phyloP scores from a whole-genome alignment of 2,113 vertebrate genomes.

The Scopus umbretta region DNA sequence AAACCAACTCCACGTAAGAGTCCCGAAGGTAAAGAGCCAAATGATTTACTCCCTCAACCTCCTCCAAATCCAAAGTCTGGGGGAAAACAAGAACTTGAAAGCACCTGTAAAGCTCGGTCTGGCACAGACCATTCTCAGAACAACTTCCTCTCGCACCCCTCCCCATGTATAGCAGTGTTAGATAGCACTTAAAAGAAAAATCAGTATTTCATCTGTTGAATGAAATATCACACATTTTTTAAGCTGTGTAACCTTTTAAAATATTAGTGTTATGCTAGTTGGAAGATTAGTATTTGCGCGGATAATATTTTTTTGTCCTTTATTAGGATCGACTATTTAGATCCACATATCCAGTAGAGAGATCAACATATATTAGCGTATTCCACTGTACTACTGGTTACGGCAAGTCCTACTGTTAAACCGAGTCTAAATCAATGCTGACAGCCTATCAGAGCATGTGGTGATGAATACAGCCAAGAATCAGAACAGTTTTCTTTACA shows the following conservation, averaged over 20 bases:
- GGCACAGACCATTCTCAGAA: not conserved
- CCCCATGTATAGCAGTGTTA: not conserved
- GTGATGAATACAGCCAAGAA: not conserved
- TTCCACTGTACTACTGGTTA: not conserved
- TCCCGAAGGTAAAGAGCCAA: not conserved
- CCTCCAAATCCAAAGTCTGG: not conserved
- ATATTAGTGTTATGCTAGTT: not conserved
- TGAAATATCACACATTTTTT: not conserved
- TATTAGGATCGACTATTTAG: slow-evolving; percentile 1
- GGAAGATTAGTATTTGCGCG: not conserved
- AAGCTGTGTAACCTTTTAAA: not conserved
- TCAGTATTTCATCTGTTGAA: not conserved
- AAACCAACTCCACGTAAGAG: not conserved
- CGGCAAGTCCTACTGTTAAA: not conserved
- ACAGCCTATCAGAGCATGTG: not conserved
- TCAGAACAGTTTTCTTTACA: not conserved
- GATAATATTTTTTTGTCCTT: not conserved
- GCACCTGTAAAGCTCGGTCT: not conserved
- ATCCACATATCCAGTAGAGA: not conserved
- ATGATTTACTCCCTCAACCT: not conserved
- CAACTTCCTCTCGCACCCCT: not conserved
- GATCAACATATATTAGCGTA: not conserved
- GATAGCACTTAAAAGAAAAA: not conserved
- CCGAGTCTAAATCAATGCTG: not conserved
- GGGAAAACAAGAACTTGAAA: not conserved